Base-by-base conservation (phyloP, 2,888 invertebrate species). In the Xanthia togata region DNA sequence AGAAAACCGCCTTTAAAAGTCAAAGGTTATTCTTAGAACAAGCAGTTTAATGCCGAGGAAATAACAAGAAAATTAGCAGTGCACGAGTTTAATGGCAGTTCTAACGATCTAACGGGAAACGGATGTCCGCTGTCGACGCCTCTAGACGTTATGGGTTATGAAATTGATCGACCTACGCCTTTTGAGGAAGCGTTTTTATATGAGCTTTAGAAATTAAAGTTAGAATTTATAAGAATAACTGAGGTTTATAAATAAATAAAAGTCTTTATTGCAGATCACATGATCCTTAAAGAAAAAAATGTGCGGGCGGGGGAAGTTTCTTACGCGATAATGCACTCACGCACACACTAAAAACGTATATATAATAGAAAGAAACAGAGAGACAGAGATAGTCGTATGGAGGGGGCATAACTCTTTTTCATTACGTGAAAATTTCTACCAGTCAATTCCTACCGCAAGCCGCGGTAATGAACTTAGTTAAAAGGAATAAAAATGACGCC, bases 51-150 rank as follows among this genome's bases (percentile, higher is more conserved):
- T 55, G 31, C 41, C 23, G 2, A 12, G 62, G 47, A 63, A 82
- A 67, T 73, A 79, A 68, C 53, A 78, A 77, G 72, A 79, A 83
- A 82, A 82, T 79, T 83, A 79, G 53, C 62, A 38, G 47, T 26
- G 70, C 57, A 70, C 67, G 20, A 35, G 64, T 75, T 77, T 82
- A 67, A 77, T 59, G 69, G 69, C 78, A 76, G 73, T 83, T 87
- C 67, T 76, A 79, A 67, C 68, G 73, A 72, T 47, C 50, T 60
- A 72, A 68, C 41, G 47, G 68, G 63, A 72, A 70, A 62, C 65
- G 63, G 73, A 73, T 55, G 63, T 83, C 69, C 79, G 72, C 14
- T 64, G 67, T 47, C 47, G 62, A 41, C 53, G 55, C 70, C 59
- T 64, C 8, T 26, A 53, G 2, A 67, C 20, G 53, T 59, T 38